phyloP scores from a whole-genome alignment of 2,888 invertebrate genomes.

The Tetramorium bicarinatum region DNA sequence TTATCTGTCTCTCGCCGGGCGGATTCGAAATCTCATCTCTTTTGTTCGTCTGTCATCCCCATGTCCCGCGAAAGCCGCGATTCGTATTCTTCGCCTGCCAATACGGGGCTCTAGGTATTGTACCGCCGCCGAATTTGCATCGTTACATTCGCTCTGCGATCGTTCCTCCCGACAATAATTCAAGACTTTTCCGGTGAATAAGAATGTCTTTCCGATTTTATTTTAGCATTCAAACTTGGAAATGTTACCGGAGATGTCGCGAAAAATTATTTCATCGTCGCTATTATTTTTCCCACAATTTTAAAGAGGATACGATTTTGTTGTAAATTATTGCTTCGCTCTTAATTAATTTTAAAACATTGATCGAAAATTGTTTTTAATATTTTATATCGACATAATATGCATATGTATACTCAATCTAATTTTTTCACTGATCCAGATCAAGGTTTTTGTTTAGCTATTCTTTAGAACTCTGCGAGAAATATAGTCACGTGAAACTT shows the following conservation, averaged over 20 bases:
- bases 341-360: not conserved
- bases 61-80: constrained; percentile 24
- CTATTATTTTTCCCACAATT: not conserved
- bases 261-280: not conserved
- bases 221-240: not conserved
- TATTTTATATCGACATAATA: not conserved
- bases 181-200: not conserved
- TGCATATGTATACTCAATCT: not conserved
- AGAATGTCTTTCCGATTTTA: not conserved
- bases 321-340: not conserved
- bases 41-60: constrained; percentile 55
- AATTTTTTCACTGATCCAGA: too few species aligned
- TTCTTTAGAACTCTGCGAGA: too few species aligned
- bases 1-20: constrained; percentile 29
- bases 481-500: too few species aligned
- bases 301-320: not conserved
- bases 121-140: constrained; percentile 36
- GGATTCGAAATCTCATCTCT: constrained; percentile 30
- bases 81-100: constrained; percentile 50
- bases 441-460: too few species aligned
- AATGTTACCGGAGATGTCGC: not conserved
- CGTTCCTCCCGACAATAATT: constrained; percentile 28
- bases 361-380: not conserved
- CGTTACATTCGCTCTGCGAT: constrained; percentile 32
- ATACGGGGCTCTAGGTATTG: constrained; percentile 37